Evolutionary conservation across 2,888 invertebrate species (phyloP).

Genomic region (Brachylomia viminalis): DNA sequence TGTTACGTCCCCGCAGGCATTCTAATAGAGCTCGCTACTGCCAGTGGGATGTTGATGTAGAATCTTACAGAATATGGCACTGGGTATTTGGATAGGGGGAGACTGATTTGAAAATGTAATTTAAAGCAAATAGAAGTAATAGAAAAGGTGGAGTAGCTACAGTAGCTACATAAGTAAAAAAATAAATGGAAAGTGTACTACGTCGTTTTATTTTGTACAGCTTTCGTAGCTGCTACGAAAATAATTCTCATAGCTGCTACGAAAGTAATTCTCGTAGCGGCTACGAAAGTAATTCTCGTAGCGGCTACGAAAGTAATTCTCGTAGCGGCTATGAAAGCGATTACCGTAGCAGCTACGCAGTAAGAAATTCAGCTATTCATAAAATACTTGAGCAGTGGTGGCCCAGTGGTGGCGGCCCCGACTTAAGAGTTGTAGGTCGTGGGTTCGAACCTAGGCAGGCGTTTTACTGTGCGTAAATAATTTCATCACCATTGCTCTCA

Average conservation of each 20-base stretch:
- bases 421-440: too few relatives aligned
- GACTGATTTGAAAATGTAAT: slow-evolving; percentile 44
- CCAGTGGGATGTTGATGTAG: slow-evolving; percentile 62
- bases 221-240: slow-evolving; percentile 7
- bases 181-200: not conserved
- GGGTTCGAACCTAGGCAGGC: too few relatives aligned
- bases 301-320: not conserved
- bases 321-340: not conserved
- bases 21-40: slow-evolving; percentile 81
- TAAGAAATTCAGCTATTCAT: not conserved
- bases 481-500: too few relatives aligned
- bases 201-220: not conserved
- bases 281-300: slow-evolving; percentile 1
- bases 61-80: slow-evolving; percentile 59
- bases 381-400: too few relatives aligned
- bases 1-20: slow-evolving; percentile 85
- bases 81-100: slow-evolving; percentile 27
- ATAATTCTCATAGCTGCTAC: not conserved
- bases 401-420: too few relatives aligned
- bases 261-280: not conserved
- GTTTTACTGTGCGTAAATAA: too few relatives aligned
- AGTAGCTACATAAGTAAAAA: not conserved
- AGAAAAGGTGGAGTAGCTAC: not conserved
- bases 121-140: slow-evolving; percentile 39
- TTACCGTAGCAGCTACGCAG: not conserved